Evolutionary conservation across 2,113 vertebrate genomes (phyloP).

Genomic region (Actinemys pallida): DNA sequence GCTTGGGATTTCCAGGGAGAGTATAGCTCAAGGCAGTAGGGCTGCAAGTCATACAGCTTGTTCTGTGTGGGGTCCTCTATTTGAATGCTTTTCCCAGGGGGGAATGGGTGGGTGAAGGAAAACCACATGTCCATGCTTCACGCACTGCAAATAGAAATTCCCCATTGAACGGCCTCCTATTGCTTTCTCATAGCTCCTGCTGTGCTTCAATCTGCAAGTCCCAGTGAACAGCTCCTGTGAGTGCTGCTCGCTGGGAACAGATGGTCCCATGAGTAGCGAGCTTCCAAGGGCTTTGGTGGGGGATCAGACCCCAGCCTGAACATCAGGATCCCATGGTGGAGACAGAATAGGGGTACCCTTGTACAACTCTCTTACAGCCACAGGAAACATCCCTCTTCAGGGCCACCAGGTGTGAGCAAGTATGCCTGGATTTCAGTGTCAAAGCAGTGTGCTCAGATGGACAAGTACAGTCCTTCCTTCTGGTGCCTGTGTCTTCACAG

Average conservation of each 20-base stretch:
- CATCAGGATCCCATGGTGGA: slow-evolving; percentile 8
- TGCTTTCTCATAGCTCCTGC: slow-evolving; percentile 55
- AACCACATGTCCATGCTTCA: slow-evolving; percentile 31
- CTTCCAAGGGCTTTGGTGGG: slow-evolving; percentile 38
- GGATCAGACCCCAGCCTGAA: slow-evolving; percentile 32
- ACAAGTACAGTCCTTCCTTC: background rate
- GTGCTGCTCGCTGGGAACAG: slow-evolving; percentile 50
- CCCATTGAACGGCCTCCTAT: slow-evolving; percentile 56
- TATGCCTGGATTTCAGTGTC: fast-evolving
- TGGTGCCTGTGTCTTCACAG: background rate
- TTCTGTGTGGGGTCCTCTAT: slow-evolving; percentile 52
- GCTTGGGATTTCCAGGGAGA: slow-evolving; percentile 43
- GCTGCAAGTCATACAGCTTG: slow-evolving; percentile 30
- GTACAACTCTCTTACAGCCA: background rate
- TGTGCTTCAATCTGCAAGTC: slow-evolving; percentile 62
- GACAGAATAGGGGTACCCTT: background rate
- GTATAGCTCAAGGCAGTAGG: background rate
- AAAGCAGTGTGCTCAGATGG: background rate
- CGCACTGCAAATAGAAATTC: slow-evolving; percentile 60
- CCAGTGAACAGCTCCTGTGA: slow-evolving; percentile 53
- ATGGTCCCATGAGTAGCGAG: slow-evolving; percentile 49
- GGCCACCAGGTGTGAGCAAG: background rate
- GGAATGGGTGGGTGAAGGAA: slow-evolving; percentile 48
- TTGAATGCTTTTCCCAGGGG: slow-evolving; percentile 55
- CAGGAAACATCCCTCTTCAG: background rate